Evolutionary conservation across 2,113 vertebrate species (phyloP).

Genomic region (Gymnogyps californianus): DNA sequence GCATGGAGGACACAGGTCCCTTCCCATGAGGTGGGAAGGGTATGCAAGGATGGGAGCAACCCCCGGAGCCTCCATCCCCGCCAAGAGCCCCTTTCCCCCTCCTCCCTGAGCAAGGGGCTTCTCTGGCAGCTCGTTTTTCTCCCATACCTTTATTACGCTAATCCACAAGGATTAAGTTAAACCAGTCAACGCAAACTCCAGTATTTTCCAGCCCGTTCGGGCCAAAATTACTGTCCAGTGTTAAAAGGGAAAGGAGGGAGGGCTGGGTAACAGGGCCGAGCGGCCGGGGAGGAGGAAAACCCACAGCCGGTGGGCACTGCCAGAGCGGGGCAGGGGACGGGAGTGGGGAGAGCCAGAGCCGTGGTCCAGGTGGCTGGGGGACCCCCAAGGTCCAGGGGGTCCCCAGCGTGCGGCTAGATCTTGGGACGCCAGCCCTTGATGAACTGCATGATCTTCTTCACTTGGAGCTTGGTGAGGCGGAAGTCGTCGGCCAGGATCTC

Average conservation of each 20-base stretch:
- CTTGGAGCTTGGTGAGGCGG: conserved; percentile 93
- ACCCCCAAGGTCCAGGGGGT: accelerated
- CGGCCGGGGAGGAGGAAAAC: not conserved
- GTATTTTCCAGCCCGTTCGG: conserved; percentile 13
- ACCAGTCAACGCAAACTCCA: conserved; percentile 18
- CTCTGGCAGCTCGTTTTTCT: not conserved
- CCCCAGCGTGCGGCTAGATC: conserved; percentile 64
- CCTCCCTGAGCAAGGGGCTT: not conserved
- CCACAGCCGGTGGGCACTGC: not conserved
- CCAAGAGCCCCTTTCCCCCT: not conserved
- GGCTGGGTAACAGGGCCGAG: not conserved
- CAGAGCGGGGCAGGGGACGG: accelerated
- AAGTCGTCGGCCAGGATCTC: conserved; percentile 98
- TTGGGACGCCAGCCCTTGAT: conserved; percentile 99
- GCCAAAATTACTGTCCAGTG: conserved; percentile 51
- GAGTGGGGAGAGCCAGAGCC: not conserved
- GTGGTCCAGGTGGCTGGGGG: accelerated
- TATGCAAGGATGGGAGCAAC: not conserved
- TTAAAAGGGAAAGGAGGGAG: conserved; percentile 23
- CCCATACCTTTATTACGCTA: conserved; percentile 69
- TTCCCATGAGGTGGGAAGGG: not conserved
- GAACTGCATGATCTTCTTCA: conserved; percentile 98
- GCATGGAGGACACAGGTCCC: accelerated
- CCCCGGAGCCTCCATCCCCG: not conserved
- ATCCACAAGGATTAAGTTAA: conserved; percentile 74